Conservation (phyloP, 2,797 vertebrate genomes). For the Hippocampus kuda region DNA sequence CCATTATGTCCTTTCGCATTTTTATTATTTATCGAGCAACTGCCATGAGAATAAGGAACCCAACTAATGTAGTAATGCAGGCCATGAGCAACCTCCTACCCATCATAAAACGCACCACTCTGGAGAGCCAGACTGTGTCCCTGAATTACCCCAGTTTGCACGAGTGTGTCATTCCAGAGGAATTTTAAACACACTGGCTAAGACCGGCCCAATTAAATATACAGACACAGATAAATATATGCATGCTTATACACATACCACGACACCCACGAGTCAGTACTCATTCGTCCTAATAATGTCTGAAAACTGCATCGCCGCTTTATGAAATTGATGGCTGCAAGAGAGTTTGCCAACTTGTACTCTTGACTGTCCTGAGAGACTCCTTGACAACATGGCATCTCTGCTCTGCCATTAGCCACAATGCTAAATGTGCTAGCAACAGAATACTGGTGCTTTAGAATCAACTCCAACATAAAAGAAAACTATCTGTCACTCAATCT, state of each 20-base stretch:
- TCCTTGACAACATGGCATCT: slow-evolving; percentile 9
- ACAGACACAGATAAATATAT: slow-evolving; percentile 33
- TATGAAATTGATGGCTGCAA: slow-evolving; percentile 16
- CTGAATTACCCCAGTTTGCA: slow-evolving; percentile 48
- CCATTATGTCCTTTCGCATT: not conserved
- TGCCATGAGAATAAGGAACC: not conserved
- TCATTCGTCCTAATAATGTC: slow-evolving; percentile 32
- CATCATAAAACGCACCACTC: slow-evolving; percentile 34
- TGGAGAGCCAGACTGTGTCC: slow-evolving; percentile 44
- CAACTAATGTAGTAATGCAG: slow-evolving; percentile 6
- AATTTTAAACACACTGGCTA: slow-evolving; percentile 59
- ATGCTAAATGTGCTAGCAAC: slow-evolving; percentile 9
- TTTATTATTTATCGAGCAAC: slow-evolving; percentile 2
- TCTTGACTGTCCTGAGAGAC: slow-evolving; percentile 14
- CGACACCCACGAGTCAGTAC: slow-evolving; percentile 26
- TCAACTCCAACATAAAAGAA: not conserved
- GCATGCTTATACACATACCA: slow-evolving; percentile 15
- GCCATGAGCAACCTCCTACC: slow-evolving; percentile 7
- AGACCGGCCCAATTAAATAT: slow-evolving; percentile 55
- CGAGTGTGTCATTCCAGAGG: slow-evolving; percentile 52
- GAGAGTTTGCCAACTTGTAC: slow-evolving; percentile 6
- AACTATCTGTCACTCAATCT: not conserved
- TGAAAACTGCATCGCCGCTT: slow-evolving; percentile 20
- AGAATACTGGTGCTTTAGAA: slow-evolving; percentile 1
- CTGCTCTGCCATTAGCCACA: slow-evolving; percentile 2